A percentile compares a stretch with the other conserved stretches of the same genome.
Evolutionary conservation across 1,140 invertebrate genomes (phyloP).

Genomic region (Calliphora vicina): DNA sequence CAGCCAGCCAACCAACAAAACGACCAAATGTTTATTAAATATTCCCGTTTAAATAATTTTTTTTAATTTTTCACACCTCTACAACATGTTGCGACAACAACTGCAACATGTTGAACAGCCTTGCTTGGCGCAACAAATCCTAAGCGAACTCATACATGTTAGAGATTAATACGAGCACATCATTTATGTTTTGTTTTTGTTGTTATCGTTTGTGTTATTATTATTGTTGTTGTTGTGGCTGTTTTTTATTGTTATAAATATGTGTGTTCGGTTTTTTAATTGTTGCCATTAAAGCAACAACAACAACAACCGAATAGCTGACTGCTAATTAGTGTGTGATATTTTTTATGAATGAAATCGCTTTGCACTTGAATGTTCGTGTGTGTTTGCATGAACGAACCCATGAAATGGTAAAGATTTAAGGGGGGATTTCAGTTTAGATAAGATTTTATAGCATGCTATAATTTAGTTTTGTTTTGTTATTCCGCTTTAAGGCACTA

Average conservation of each 20-base stretch:
- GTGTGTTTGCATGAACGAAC: neutral
- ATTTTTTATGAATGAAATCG: conserved; percentile 8
- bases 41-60: no score
- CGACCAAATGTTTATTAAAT: no score
- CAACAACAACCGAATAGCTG: no score
- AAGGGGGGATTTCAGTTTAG: neutral
- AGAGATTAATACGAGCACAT: no score
- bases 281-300: neutral
- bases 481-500: neutral
- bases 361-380: neutral
- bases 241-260: neutral
- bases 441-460: neutral
- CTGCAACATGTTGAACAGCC: no score
- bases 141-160: neutral
- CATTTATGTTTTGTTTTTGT: neutral
- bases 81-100: neutral
- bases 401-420: neutral
- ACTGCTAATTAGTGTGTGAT: neutral
- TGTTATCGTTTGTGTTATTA: no score
- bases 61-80: neutral
- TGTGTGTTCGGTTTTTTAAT: neutral
- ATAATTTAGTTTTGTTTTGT: neutral
- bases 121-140: neutral
- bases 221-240: no score
- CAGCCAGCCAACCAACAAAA: no score